Evolutionary conservation across 2,113 vertebrate species (phyloP).

Genomic region (Urocitellus parryii): DNA sequence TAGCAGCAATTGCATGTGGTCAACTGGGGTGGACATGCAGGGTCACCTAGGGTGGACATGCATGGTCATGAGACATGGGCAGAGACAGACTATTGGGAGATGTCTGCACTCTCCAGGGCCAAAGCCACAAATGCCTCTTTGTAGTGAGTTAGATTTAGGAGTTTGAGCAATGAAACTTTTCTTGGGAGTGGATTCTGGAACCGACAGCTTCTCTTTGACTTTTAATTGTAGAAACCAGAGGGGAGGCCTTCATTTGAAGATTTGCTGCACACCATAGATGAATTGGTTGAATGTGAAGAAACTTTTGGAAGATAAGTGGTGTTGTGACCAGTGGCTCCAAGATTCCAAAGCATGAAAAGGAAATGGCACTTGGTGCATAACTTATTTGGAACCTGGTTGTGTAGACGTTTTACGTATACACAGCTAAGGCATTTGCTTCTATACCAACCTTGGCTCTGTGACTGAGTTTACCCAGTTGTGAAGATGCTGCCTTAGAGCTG

Average conservation of each 20-base stretch:
- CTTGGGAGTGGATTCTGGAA: slow-evolving; percentile 28
- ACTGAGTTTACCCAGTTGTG: not conserved
- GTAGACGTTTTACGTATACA: not conserved
- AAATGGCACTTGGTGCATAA: not conserved
- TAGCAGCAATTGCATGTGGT: rapidly evolving
- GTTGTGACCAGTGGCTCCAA: not conserved
- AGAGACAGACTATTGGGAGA: not conserved
- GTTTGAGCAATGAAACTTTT: not conserved
- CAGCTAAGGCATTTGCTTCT: not conserved
- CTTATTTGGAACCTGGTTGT: not conserved
- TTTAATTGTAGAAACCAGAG: slow-evolving; percentile 88
- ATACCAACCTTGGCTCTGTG: not conserved
- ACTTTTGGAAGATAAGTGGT: slow-evolving; percentile 81
- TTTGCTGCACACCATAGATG: slow-evolving; percentile 85
- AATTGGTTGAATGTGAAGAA: slow-evolving; percentile 88
- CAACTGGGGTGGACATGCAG: not conserved
- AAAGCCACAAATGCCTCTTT: not conserved
- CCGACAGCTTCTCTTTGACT: slow-evolving; percentile 66
- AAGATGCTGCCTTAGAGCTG: not conserved
- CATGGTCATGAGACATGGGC: not conserved
- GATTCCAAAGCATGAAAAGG: slow-evolving; percentile 36
- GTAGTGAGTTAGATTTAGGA: not conserved
- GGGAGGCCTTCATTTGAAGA: slow-evolving; percentile 88
- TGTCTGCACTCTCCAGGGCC: rapidly evolving
- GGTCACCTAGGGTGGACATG: not conserved